phyloP scores from a whole-genome alignment of 35 echinoderm and acorn worm genomes.

The Patiria miniata region DNA sequence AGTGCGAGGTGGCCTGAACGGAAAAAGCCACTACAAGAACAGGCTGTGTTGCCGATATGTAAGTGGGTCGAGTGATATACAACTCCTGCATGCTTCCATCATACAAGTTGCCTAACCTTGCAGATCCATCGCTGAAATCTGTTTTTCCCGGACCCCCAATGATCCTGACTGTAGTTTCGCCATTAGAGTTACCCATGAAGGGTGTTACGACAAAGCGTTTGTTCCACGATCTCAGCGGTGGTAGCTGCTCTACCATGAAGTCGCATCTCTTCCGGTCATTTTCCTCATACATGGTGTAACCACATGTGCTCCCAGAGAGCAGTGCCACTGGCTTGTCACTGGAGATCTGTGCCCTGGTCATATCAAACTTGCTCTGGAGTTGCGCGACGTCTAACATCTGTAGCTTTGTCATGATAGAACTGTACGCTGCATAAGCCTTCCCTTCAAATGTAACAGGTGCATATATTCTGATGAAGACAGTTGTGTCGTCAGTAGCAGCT shows the following conservation, averaged over 20 bases:
- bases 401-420: background rate
- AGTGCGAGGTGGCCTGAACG: background rate
- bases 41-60: background rate
- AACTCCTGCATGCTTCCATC: background rate
- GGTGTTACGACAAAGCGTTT: conserved; percentile 25
- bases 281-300: background rate
- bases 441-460: background rate
- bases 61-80: conserved; percentile 10
- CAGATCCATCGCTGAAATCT: background rate
- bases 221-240: background rate
- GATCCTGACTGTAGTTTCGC: background rate
- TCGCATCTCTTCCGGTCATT: background rate
- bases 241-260: conserved; percentile 37
- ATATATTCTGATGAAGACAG: background rate
- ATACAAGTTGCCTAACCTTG: background rate
- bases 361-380: conserved; percentile 23
- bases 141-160: background rate
- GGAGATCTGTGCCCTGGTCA: background rate
- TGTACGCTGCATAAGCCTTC: background rate
- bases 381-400: conserved; percentile 15
- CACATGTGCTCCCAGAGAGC: conserved; percentile 33
- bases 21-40: conserved; percentile 5
- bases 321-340: background rate
- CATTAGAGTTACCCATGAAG: background rate
- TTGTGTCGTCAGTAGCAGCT: conserved; percentile 1